phyloP scores from a whole-genome alignment of 2,888 invertebrate species.

The Agrochola lychnidis region DNA sequence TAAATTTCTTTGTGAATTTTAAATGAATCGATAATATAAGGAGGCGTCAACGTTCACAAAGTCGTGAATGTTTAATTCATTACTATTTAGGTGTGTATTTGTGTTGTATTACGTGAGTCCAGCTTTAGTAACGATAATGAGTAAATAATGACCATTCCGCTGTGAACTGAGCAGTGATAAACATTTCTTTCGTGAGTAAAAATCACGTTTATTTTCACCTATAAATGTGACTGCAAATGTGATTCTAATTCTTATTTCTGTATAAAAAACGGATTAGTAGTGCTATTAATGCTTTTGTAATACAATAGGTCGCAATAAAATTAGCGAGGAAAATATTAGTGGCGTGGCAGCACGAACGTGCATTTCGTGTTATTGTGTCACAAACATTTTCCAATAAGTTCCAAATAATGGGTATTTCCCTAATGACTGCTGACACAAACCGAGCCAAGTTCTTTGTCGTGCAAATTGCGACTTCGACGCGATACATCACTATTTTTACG shows the following conservation, averaged over 20 bases:
- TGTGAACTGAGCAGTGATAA: slow-evolving; percentile 62
- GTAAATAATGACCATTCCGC: slow-evolving; percentile 68
- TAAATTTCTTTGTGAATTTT: slow-evolving; percentile 31
- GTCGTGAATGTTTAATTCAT: slow-evolving; percentile 54
- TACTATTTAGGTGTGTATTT: slow-evolving; percentile 60
- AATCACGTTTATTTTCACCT: slow-evolving; percentile 65
- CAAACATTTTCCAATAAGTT: slow-evolving; percentile 53
- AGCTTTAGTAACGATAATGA: slow-evolving; percentile 67
- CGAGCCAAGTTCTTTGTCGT: slow-evolving; percentile 58
- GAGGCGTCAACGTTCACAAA: slow-evolving; percentile 34
- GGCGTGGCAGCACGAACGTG: slow-evolving; percentile 59
- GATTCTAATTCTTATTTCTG: slow-evolving; percentile 64
- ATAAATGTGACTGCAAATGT: slow-evolving; percentile 64
- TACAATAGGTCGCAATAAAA: slow-evolving; percentile 63
- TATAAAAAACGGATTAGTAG: slow-evolving; percentile 56
- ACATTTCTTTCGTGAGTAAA: slow-evolving; percentile 66
- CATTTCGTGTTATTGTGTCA: slow-evolving; percentile 60
- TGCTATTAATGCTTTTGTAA: slow-evolving; percentile 58
- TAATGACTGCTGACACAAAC: slow-evolving; percentile 56
- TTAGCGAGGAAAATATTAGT: slow-evolving; percentile 59
- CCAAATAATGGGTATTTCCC: slow-evolving; percentile 52
- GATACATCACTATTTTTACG: slow-evolving; percentile 74
- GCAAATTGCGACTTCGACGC: slow-evolving; percentile 53
- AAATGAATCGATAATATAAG: slow-evolving; percentile 29
- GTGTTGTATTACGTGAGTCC: slow-evolving; percentile 58